Percentiles rank a stretch among this genome's conserved stretches.
phyloP scores from a whole-genome alignment of 1,140 invertebrate species.

The Drosophila kohkoa region DNA sequence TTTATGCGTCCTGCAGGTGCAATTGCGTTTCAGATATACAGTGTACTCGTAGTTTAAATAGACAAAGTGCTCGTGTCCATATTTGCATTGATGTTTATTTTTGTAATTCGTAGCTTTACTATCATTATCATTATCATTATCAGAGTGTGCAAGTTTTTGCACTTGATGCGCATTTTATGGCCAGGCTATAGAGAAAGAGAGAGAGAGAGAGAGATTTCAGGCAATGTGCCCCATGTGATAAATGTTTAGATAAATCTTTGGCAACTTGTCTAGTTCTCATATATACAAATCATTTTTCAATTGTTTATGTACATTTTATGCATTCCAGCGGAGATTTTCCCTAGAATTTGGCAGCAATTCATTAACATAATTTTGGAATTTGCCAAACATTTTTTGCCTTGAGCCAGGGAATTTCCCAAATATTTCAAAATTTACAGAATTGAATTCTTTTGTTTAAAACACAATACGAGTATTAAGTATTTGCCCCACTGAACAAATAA shows the following conservation, averaged over 20 bases:
- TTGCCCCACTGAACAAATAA: neutral
- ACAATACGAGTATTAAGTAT: neutral
- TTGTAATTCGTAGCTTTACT: constrained; percentile 23
- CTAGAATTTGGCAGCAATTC: neutral
- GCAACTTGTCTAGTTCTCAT: neutral
- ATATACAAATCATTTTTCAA: neutral
- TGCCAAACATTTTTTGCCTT: neutral
- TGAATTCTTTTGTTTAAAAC: neutral
- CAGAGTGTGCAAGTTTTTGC: neutral
- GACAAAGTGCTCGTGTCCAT: neutral
- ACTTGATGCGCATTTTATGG: constrained; percentile 42
- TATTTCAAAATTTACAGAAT: neutral
- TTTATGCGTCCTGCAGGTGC: constrained; percentile 55
- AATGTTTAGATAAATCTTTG: constrained; percentile 2
- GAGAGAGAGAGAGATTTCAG: neutral
- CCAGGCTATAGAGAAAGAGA: no score
- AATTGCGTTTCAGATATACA: constrained; percentile 69
- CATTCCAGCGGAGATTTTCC: constrained; percentile 8
- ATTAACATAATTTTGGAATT: neutral
- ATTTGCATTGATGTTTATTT: constrained; percentile 27
- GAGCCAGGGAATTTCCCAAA: constrained; percentile 15
- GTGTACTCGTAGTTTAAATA: constrained; percentile 4
- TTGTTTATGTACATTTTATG: constrained; percentile 20
- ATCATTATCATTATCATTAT: constrained; percentile 19
- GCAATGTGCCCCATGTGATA: constrained; percentile 5